Evolutionary conservation across 2,888 invertebrate genomes (phyloP).

Genomic region (Drosophila macrospina): DNA sequence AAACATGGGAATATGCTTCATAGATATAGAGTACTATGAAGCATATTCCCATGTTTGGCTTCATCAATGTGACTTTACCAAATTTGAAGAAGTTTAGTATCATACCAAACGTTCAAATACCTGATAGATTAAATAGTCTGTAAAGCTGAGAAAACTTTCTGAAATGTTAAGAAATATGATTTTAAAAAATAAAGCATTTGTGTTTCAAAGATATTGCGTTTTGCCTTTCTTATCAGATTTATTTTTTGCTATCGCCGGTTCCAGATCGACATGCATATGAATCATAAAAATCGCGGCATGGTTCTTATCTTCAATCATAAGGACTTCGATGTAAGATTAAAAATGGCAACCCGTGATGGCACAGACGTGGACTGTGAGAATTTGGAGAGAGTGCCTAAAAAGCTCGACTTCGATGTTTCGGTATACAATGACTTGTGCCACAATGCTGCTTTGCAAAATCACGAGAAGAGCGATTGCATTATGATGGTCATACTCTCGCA

Average conservation of each 20-base stretch:
- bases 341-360: not conserved
- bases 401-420: not conserved
- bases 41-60: slow-evolving; percentile 51
- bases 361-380: not conserved
- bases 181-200: too few relatives aligned
- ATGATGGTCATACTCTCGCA: not conserved
- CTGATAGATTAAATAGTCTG: slow-evolving; percentile 54
- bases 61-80: not conserved
- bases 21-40: too few relatives aligned
- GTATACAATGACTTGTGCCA: not conserved
- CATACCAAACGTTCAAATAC: slow-evolving; percentile 41
- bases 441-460: not conserved
- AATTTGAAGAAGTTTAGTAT: too few relatives aligned
- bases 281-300: slow-evolving; percentile 8
- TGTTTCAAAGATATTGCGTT: too few relatives aligned
- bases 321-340: not conserved
- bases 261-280: slow-evolving; percentile 10
- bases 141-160: slow-evolving; percentile 34
- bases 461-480: slow-evolving; percentile 5
- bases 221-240: not conserved
- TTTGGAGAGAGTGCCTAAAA: not conserved
- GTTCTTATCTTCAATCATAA: slow-evolving; percentile 10
- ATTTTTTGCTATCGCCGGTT: too few relatives aligned
- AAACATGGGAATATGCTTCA: too few relatives aligned
- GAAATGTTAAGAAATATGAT: too few relatives aligned